Conservation (phyloP, 2,888 invertebrate species). For the Ophraella communa region DNA sequence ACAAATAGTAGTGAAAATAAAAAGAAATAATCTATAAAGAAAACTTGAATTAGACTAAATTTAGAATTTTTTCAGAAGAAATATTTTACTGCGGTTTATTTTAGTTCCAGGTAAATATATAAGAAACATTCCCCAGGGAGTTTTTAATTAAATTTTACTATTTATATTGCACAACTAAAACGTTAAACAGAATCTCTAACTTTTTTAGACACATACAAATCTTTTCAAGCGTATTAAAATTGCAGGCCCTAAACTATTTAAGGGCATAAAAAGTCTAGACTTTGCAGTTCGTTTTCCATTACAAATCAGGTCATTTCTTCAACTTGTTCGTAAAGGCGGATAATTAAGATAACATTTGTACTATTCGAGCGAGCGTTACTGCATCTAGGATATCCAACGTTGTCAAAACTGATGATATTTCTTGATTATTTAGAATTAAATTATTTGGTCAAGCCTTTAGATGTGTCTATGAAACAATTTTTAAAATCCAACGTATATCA, state of each 20-base stretch:
- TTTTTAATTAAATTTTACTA: not conserved
- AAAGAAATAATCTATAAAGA: too few species aligned
- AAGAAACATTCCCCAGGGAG: not conserved
- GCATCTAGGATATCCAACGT: not conserved
- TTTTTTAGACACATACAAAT: not conserved
- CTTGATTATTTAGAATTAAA: too few species aligned
- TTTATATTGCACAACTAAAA: not conserved
- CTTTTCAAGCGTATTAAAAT: not conserved
- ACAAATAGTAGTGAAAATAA: too few species aligned
- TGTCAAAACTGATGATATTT: not conserved
- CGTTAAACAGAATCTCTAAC: not conserved
- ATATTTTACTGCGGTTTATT: too few species aligned
- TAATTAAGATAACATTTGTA: not conserved
- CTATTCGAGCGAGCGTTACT: not conserved
- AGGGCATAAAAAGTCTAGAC: not conserved
- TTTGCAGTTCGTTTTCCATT: not conserved
- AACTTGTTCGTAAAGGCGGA: not conserved
- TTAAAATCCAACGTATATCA: too few species aligned
- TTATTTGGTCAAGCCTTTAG: too few species aligned
- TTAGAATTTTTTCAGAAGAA: too few species aligned
- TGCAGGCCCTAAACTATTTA: not conserved
- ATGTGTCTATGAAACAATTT: too few species aligned
- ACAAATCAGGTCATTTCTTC: not conserved
- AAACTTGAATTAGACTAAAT: too few species aligned
- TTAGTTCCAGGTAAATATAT: too few species aligned